A percentile compares a stretch with the other conserved stretches of the same genome.
phyloP scores from a whole-genome alignment of 2,888 invertebrate genomes.

The Hypsopygia costalis region DNA sequence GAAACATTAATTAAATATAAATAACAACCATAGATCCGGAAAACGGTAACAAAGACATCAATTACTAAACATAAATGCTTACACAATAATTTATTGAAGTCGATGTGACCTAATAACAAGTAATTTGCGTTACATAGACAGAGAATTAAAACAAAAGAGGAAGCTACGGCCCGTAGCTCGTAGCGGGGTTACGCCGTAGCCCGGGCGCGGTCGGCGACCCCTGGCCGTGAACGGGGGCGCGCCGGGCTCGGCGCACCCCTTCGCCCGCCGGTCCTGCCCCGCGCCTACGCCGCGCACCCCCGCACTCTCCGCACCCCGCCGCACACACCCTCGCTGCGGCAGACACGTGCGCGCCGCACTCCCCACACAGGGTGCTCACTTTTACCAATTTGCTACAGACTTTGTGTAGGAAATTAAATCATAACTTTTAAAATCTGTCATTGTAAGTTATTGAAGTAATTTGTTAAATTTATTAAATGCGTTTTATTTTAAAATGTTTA shows the following conservation, averaged over 20 bases:
- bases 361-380: constrained; percentile 26
- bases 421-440: background rate
- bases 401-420: constrained; percentile 2
- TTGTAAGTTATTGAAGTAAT: no score
- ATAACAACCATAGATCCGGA: no score
- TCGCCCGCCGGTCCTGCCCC: constrained; percentile 11
- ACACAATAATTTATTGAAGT: background rate
- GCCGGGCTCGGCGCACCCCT: constrained; percentile 31
- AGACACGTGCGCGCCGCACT: constrained; percentile 57
- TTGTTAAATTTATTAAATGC: no score
- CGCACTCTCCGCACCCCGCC: constrained; percentile 1
- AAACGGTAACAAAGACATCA: no score
- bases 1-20: no score
- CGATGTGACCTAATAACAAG: constrained; percentile 57
- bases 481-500: no score
- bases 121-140: constrained; percentile 32
- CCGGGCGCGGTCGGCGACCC: constrained; percentile 78
- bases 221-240: constrained; percentile 79
- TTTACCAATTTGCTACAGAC: constrained; percentile 2
- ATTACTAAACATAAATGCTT: background rate
- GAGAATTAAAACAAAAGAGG: constrained; percentile 61
- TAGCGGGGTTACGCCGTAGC: constrained; percentile 73
- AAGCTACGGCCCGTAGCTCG: constrained; percentile 64
- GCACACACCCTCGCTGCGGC: constrained; percentile 24
- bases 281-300: constrained; percentile 19